Conservation (phyloP, 2,113 vertebrate genomes). For the Scytalopus superciliaris region DNA sequence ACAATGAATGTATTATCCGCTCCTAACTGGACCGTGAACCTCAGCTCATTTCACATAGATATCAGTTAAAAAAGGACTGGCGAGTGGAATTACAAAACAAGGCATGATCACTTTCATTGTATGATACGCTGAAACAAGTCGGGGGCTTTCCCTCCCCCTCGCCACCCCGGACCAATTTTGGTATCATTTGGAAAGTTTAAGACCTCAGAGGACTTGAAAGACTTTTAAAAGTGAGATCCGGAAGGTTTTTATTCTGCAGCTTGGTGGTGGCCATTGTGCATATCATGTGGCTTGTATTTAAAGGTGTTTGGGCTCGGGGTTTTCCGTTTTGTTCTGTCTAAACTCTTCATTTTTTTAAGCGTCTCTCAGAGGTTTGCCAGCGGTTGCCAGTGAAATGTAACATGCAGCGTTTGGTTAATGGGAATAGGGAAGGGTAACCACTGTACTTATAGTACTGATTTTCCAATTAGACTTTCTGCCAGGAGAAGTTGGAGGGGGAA, state of each 20-base stretch:
- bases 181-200: conserved; percentile 76
- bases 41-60: conserved; percentile 83
- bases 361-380: conserved; percentile 66
- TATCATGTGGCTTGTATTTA: conserved; percentile 72
- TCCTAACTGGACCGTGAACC: conserved; percentile 88
- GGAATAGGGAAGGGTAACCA: conserved; percentile 54
- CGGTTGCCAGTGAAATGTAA: conserved; percentile 59
- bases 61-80: conserved; percentile 80
- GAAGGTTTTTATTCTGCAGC: conserved; percentile 69
- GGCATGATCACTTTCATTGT: conserved; percentile 74
- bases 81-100: conserved; percentile 79
- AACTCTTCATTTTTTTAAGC: conserved; percentile 69
- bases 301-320: conserved; percentile 71
- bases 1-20: conserved; percentile 90
- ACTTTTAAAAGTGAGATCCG: conserved; percentile 74
- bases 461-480: conserved; percentile 77
- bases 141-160: conserved; percentile 57
- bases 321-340: conserved; percentile 52
- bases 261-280: conserved; percentile 70
- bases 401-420: conserved; percentile 61
- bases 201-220: conserved; percentile 76
- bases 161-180: conserved; percentile 62
- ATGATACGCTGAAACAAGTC: conserved; percentile 68
- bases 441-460: conserved; percentile 72
- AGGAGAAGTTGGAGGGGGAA: conserved; percentile 69